phyloP scores from a whole-genome alignment of 2,113 vertebrate species.

The Crotophaga sulcirostris region DNA sequence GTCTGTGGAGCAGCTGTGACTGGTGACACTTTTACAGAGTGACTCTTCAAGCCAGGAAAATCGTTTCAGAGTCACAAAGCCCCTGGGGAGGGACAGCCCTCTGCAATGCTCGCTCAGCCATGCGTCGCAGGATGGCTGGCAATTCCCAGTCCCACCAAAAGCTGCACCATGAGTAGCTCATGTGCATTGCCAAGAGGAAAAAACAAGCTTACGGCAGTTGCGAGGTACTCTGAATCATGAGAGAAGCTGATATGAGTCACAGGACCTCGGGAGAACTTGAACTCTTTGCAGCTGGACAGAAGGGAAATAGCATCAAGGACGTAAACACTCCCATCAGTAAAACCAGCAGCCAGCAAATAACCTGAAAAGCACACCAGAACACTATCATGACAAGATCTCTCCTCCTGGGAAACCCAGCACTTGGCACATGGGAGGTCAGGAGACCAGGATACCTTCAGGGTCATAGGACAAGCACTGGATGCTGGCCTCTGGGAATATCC shows the following conservation, averaged over 20 bases:
- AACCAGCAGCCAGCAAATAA: slow-evolving; percentile 83
- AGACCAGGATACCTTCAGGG: slow-evolving; percentile 77
- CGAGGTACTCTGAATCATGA: slow-evolving; percentile 84
- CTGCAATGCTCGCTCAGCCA: fast-evolving
- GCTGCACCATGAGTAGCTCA: fast-evolving
- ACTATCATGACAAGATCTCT: fast-evolving
- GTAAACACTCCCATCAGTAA: slow-evolving; percentile 82
- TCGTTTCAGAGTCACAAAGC: not conserved
- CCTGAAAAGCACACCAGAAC: slow-evolving; percentile 73
- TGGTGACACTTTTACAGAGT: not conserved
- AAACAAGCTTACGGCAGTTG: slow-evolving; percentile 84
- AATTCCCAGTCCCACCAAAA: not conserved
- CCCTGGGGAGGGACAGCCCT: not conserved
- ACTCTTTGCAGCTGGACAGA: slow-evolving; percentile 71
- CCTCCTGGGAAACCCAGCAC: not conserved
- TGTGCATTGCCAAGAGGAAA: not conserved
- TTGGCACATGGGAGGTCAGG: not conserved
- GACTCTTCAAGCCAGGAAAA: not conserved
- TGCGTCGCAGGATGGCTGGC: not conserved
- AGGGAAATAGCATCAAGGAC: slow-evolving; percentile 84
- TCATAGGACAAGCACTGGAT: slow-evolving; percentile 86
- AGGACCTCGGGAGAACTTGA: slow-evolving; percentile 74
- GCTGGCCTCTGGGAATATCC: slow-evolving; percentile 73
- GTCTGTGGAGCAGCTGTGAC: not conserved
- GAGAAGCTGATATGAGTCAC: slow-evolving; percentile 89